Evolutionary conservation across 2,888 invertebrate species (phyloP).

Genomic region (Stomorhina lunata): DNA sequence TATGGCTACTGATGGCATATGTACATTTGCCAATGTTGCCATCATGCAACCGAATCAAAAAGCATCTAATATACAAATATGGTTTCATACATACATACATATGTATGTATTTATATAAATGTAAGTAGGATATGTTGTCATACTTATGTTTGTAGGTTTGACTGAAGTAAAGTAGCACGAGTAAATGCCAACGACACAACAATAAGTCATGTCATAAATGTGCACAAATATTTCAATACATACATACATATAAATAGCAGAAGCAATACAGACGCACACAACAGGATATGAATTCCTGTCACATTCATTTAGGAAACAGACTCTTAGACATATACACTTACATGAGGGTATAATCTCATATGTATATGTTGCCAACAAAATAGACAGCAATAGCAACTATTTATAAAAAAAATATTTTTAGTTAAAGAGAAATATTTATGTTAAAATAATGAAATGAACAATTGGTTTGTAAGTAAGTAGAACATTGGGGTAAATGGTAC

Average conservation of each 20-base stretch:
- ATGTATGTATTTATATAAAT: too few relatives aligned
- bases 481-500: neutral
- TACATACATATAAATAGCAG: constrained; percentile 27
- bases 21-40: too few relatives aligned
- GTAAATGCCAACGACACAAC: constrained; percentile 61
- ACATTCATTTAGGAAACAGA: constrained; percentile 30
- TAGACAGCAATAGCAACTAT: neutral
- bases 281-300: constrained; percentile 52
- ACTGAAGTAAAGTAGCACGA: neutral
- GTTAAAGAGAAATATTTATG: constrained; percentile 35
- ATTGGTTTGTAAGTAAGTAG: neutral
- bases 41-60: constrained; percentile 40
- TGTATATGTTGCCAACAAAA: constrained; percentile 46
- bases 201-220: constrained; percentile 71
- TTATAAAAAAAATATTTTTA: neutral
- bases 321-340: constrained; percentile 27
- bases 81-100: neutral
- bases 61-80: neutral
- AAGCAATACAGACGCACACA: constrained; percentile 23
- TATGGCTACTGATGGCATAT: constrained; percentile 10
- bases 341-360: neutral
- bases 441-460: constrained; percentile 30
- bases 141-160: neutral
- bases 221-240: constrained; percentile 70
- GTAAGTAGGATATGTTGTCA: constrained; percentile 1